phyloP scores from a whole-genome alignment of 2,888 invertebrate genomes.

The Euproctis similis region DNA sequence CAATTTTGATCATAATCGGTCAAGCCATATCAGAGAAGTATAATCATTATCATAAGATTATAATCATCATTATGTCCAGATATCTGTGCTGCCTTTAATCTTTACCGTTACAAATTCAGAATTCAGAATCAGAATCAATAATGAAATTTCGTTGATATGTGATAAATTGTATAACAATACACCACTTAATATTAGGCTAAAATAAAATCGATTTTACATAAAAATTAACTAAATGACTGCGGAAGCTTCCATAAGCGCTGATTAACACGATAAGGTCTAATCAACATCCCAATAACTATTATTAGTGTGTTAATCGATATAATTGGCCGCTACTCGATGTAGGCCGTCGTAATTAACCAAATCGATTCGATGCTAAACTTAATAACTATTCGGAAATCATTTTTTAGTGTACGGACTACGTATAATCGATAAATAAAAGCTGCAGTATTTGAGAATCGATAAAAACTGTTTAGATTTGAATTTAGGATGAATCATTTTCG shows the following conservation, averaged over 20 bases:
- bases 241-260: constrained; percentile 14
- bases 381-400: constrained; percentile 8
- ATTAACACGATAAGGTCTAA: constrained; percentile 24
- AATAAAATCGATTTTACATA: no score
- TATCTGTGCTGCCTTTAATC: no score
- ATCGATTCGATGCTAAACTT: constrained; percentile 16
- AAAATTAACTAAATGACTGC: no score
- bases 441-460: constrained; percentile 9
- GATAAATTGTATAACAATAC: no score
- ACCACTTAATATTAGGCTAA: no score
- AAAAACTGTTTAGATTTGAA: constrained; percentile 10
- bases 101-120: no score
- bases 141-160: no score
- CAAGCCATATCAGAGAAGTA: no score
- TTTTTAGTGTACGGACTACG: constrained; percentile 8
- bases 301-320: constrained; percentile 21
- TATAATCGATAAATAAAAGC: constrained; percentile 8
- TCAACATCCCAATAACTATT: constrained; percentile 22
- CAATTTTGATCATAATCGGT: no score
- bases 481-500: constrained; percentile 5
- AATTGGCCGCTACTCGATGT: constrained; percentile 18
- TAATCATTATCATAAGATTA: no score
- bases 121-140: no score
- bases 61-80: no score
- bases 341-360: constrained; percentile 10